Evolutionary conservation across 1,140 invertebrate genomes (phyloP).

Genomic region (Nasonia giraulti): DNA sequence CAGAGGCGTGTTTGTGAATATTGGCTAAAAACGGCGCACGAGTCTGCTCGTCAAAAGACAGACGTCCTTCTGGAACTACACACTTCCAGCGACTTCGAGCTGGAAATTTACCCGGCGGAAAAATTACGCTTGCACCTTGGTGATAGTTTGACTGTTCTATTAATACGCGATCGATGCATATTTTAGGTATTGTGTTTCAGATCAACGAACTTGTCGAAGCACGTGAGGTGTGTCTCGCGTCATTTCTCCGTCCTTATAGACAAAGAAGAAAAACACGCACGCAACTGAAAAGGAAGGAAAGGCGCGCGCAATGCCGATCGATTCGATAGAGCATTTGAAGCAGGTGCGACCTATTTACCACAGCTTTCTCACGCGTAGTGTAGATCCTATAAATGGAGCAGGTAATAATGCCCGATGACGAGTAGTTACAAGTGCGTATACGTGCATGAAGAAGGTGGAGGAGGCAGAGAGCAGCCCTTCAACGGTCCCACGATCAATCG

Average conservation of each 20-base stretch:
- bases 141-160: background rate
- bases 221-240: background rate
- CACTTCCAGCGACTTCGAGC: too few species aligned
- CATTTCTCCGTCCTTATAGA: slow-evolving; percentile 15
- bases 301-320: background rate
- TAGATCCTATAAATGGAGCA: background rate
- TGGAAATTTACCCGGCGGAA: too few species aligned
- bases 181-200: background rate
- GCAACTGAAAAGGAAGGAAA: slow-evolving; percentile 10
- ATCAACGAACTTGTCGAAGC: slow-evolving; percentile 30
- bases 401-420: slow-evolving; percentile 26
- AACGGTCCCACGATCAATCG: slow-evolving; percentile 4
- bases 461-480: background rate
- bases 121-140: too few species aligned
- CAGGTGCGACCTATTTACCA: slow-evolving; percentile 60
- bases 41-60: background rate
- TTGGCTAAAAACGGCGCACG: background rate
- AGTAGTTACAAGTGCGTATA: slow-evolving; percentile 2
- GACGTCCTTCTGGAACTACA: background rate
- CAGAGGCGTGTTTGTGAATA: background rate
- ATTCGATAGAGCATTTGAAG: slow-evolving; percentile 41
- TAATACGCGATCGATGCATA: too few species aligned
- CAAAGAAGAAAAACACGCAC: background rate
- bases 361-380: slow-evolving; percentile 9
- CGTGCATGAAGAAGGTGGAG: background rate